These are phyloP conservation scores for Chaetops frenatus DNA, from an alignment of 2,113 vertebrate species.

Conservation along the genomic window DNA sequence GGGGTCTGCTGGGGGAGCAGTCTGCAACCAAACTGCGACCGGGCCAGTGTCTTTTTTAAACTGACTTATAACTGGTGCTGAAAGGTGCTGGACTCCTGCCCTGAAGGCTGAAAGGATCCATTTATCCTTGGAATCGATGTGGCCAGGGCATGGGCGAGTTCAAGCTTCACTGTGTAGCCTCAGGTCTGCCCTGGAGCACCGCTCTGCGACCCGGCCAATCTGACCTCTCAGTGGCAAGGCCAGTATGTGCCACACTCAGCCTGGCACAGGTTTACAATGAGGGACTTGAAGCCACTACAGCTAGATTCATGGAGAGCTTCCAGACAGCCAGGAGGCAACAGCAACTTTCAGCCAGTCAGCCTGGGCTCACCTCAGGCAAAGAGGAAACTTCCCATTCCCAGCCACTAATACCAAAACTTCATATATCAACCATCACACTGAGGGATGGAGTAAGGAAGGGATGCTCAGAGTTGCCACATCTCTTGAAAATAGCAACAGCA, in stretches of 20 bases:
- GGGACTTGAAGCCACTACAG: not conserved
- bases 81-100: conserved; percentile 40
- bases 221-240: not conserved
- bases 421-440: not conserved
- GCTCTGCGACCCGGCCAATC: not conserved
- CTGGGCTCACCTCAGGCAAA: not conserved
- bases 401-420: not conserved
- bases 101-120: not conserved
- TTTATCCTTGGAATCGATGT: not conserved
- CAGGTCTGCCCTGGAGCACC: not conserved
- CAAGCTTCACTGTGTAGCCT: not conserved
- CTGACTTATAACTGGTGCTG: conserved; percentile 21
- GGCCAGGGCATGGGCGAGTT: not conserved
- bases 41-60: not conserved
- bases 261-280: not conserved
- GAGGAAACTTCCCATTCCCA: not conserved
- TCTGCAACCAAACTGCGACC: not conserved
- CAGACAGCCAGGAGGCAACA: conserved; percentile 13
- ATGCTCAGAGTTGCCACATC: conserved; percentile 48
- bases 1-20: not conserved
- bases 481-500: not conserved
- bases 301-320: not conserved
- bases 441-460: not conserved
- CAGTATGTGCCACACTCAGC: not conserved
- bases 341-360: conserved; percentile 46